A percentile compares a stretch with the other conserved stretches of the same genome.
Evolutionary conservation across 2,113 vertebrate genomes (phyloP).

Genomic region (Engystomops pustulosus): DNA sequence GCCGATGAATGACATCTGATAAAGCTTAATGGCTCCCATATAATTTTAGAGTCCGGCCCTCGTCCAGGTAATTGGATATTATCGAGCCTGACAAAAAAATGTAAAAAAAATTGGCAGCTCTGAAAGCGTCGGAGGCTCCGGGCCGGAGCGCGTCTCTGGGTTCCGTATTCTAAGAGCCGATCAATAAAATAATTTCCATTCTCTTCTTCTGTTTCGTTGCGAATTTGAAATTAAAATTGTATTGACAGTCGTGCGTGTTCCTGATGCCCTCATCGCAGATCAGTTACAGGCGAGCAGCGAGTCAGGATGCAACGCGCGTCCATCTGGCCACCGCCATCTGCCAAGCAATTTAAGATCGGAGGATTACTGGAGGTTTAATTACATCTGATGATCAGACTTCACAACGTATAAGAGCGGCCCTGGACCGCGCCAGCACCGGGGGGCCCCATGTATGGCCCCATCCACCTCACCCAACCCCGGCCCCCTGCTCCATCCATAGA

Average conservation of each 20-base stretch:
- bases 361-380: slow-evolving; percentile 56
- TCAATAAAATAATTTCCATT: slow-evolving; percentile 46
- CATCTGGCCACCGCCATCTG: slow-evolving; percentile 57
- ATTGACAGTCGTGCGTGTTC: slow-evolving; percentile 57
- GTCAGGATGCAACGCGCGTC: slow-evolving; percentile 44
- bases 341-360: slow-evolving; percentile 51
- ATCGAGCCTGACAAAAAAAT: slow-evolving; percentile 34
- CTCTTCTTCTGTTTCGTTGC: slow-evolving; percentile 16
- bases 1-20: not conserved
- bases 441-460: not conserved
- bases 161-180: slow-evolving; percentile 2
- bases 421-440: not conserved
- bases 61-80: slow-evolving; percentile 38
- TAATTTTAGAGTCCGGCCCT: slow-evolving; percentile 30
- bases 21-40: slow-evolving; percentile 35
- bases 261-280: slow-evolving; percentile 42
- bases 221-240: slow-evolving; percentile 56
- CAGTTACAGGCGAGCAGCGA: slow-evolving; percentile 50
- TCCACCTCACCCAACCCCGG: not conserved
- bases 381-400: slow-evolving; percentile 42
- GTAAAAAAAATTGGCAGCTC: slow-evolving; percentile 41
- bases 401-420: slow-evolving; percentile 24
- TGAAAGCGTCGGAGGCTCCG: not conserved
- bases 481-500: not conserved
- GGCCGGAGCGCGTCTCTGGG: not conserved